Base-by-base conservation (phyloP, 2,888 invertebrate species). In the Gymnoscelis rufifasciata region DNA sequence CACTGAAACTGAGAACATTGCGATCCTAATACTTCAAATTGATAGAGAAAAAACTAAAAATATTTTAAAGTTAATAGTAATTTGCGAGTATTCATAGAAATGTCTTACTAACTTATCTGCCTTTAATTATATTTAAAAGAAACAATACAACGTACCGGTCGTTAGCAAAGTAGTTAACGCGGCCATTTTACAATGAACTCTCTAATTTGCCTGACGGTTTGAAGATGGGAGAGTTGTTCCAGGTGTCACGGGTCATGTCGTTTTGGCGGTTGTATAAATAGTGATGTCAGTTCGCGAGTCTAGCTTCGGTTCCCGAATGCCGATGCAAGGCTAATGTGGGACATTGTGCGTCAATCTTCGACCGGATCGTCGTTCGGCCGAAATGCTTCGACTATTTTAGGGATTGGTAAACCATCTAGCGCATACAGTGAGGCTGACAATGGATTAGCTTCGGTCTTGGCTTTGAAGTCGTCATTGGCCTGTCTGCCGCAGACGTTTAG, bases 291-390 rank as follows among this genome's bases (percentile, higher is more conserved):
- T 81, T 82, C 78, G 65, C 79, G 35, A 66, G 66, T 51, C 40
- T 50, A 52, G 68, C 68, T 74, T 75, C 64, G 74, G 79, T 78
- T 79, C 79, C 79, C 76, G 81, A 81, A 83, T 83, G 69, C 83
- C 79, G 68, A 72, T 74, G 74, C 72, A 68, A 62, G 67, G 70
- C 68, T 73, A 76, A 80, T 78, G 78, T 80, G 74, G 79, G 71
- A 59, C 82, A 74, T 58, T 66, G 68, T 60, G 57, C 72, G 78
- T 83, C 83, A 78, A 75, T 83, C 83, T 60, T 58, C 72, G 62
- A 31, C 43, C n/a, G 29, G 42, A 48, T 38, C 35, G 47, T 19
- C 29, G 45, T 49, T 33, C 29, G 37, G 52, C 57, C 63, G 48
- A 52, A 48, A 15, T 11, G 35, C 15, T 15, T 10, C 15, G 31